Evolutionary conservation across 2,113 vertebrate genomes (phyloP).

Genomic region (Chloebia gouldiae): DNA sequence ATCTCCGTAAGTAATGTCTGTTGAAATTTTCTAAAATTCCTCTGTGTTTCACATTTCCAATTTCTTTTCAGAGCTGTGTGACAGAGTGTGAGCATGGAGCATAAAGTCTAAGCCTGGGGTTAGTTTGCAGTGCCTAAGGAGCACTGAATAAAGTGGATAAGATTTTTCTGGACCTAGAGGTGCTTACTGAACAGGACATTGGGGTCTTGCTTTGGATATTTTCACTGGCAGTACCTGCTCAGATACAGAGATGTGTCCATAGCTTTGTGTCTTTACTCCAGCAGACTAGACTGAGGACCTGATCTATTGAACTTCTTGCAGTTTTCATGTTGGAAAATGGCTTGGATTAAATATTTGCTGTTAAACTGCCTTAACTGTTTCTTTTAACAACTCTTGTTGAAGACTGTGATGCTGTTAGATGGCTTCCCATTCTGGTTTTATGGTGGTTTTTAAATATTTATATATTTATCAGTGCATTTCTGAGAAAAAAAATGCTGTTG

Average conservation of each 20-base stretch:
- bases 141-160: neutral
- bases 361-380: neutral
- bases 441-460: neutral
- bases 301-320: neutral
- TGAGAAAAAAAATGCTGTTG: neutral
- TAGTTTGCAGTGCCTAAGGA: neutral
- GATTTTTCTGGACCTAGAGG: neutral
- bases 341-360: neutral
- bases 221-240: neutral
- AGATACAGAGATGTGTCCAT: neutral
- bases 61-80: neutral
- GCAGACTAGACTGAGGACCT: neutral
- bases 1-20: neutral
- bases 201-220: neutral
- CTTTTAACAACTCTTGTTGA: neutral
- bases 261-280: neutral
- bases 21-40: neutral
- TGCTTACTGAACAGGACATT: neutral
- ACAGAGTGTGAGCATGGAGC: neutral
- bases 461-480: neutral
- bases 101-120: neutral
- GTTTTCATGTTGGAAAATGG: neutral
- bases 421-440: neutral
- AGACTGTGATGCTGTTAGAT: neutral
- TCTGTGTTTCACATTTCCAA: neutral